Evolutionary conservation across 2,888 invertebrate genomes (phyloP).

Genomic region (Coecobrya sp.): DNA sequence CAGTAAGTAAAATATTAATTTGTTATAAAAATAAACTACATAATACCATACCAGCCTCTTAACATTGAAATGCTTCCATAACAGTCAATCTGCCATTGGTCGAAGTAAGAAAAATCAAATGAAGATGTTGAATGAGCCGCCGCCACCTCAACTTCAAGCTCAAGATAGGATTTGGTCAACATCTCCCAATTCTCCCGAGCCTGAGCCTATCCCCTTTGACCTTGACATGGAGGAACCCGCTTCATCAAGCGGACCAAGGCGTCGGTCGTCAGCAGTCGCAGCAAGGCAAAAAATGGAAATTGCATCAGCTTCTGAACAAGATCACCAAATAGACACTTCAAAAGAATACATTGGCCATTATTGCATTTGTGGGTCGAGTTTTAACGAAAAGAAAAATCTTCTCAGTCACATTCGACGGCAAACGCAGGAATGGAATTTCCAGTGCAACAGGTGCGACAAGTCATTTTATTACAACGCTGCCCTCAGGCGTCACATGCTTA

Average conservation of each 20-base stretch:
- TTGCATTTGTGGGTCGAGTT: not conserved
- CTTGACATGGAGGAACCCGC: not conserved
- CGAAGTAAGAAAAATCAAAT: not conserved
- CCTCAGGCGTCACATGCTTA: not conserved
- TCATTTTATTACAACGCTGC: not conserved
- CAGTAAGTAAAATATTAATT: constrained; percentile 5
- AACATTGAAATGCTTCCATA: too few relatives aligned
- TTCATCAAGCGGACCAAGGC: too few relatives aligned
- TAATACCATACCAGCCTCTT: not conserved
- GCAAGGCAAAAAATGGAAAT: not conserved
- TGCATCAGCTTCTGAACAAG: not conserved
- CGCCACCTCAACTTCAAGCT: not conserved
- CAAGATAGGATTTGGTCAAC: not conserved
- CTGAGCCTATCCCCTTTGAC: not conserved
- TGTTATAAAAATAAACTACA: not conserved
- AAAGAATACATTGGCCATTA: not conserved
- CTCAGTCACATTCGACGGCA: not conserved
- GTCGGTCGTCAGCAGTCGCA: too few relatives aligned
- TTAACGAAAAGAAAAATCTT: not conserved
- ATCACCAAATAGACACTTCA: not conserved
- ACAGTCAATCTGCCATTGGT: not conserved
- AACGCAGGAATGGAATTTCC: constrained; percentile 7
- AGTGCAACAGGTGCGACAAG: not conserved
- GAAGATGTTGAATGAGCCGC: not conserved
- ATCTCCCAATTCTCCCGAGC: not conserved